Evolutionary conservation across 2,888 invertebrate genomes (phyloP), one percentile per base, ranked within the genome.

Genomic region (Cheilosia vernalis): DNA sequence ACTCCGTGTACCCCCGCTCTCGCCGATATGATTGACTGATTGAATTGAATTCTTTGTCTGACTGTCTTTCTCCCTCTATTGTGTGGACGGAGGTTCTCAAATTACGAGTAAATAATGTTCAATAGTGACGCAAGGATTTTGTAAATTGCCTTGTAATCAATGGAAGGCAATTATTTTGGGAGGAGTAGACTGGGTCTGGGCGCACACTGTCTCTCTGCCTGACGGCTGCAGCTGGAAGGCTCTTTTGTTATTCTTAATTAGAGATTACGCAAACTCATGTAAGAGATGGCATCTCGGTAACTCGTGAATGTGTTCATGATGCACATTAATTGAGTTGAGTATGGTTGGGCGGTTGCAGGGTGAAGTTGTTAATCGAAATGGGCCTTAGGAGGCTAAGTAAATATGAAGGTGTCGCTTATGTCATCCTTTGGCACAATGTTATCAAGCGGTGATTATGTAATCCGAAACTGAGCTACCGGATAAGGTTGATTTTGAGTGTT

Each of bases 211-310:
- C 17, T 13, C 13, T 5, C 13, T 10, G 37, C 10, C 13, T n/a
- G 21, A 15, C 17, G 30, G 19, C 15, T 19, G 17, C 17, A n/a
- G 17, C 51, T 66, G 40, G 56, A 63, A 69, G 67, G 67, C 63
- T 69, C 79, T 58, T 79, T 84, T 84, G 83, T 84, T 69, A 69
- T 56, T 63, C 56, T 79, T 83, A 83, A 84, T 84, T 84, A 74
- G 63, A 74, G 73, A 84, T 84, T 84, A 84, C 79, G 79, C 79
- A 84, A 84, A 79, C 63, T 74, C 67, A 84, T 84, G 64, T 74
- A 79, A 73, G 60, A 58, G 73, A 47, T 49, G 67, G 44, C 67
- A 61, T 61, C 63, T 51, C 30, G 15, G 60, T 24, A 72, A 72
- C 66, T 79, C 9, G 61, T 73, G 72, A 66, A 69, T 67, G 9